Percentiles rank a stretch among this genome's conserved stretches.
Conservation (phyloP, 1,140 invertebrate genomes). For the Ceratina japonica region DNA sequence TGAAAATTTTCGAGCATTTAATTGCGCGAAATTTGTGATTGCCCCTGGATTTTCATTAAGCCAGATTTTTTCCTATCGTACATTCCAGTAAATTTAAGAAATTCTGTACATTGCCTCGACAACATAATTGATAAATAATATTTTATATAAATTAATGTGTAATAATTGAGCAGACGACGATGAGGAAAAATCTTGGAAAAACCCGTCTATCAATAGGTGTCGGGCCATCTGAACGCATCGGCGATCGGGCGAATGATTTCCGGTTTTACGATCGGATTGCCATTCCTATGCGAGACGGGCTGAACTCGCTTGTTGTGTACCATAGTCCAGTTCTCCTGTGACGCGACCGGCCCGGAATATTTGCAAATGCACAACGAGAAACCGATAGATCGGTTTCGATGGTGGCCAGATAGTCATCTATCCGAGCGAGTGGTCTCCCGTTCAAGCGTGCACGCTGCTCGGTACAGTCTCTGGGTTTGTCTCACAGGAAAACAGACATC, state of each 20-base stretch:
- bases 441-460: constrained; percentile 15
- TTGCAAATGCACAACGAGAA: constrained; percentile 36
- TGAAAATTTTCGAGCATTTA: background rate
- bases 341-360: constrained; percentile 38
- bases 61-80: too few species aligned
- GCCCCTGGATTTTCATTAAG: too few species aligned
- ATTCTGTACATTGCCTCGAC: background rate
- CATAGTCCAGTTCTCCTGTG: background rate
- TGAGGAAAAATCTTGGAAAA: too few species aligned
- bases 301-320: constrained; percentile 11
- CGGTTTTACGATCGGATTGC: constrained; percentile 60
- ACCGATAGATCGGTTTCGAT: constrained; percentile 15
- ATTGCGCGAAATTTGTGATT: background rate
- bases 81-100: background rate
- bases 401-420: constrained; percentile 54
- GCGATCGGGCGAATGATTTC: constrained; percentile 37
- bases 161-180: too few species aligned
- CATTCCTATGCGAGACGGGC: constrained; percentile 10
- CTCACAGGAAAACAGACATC: too few species aligned
- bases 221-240: constrained; percentile 17
- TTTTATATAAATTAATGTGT: too few species aligned
- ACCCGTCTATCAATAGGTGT: background rate
- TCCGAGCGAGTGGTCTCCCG: constrained; percentile 36
- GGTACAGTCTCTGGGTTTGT: constrained; percentile 1
- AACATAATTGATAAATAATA: background rate